These are phyloP conservation scores for Antigone vipio DNA, from an alignment of 2,113 vertebrate species.

Conservation along the genomic window DNA sequence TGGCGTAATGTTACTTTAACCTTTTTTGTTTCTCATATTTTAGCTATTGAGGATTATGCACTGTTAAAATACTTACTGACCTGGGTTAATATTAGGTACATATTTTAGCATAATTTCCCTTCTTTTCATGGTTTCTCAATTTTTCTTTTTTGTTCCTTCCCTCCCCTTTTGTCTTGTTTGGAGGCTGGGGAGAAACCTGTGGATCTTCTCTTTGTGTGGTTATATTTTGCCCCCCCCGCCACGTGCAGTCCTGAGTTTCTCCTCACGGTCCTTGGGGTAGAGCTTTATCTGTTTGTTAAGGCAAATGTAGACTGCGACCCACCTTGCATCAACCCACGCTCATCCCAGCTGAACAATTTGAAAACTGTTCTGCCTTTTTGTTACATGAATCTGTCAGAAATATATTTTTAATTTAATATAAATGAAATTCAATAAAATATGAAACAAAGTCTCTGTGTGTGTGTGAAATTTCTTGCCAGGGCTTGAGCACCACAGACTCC, in stretches of 20 bases:
- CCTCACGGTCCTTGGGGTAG: slow-evolving; percentile 64
- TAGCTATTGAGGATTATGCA: slow-evolving; percentile 76
- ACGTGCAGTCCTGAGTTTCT: slow-evolving; percentile 60
- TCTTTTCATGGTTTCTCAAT: slow-evolving; percentile 30
- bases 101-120: slow-evolving; percentile 79
- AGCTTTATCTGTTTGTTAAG: slow-evolving; percentile 71
- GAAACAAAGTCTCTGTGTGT: slow-evolving; percentile 66
- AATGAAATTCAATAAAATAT: slow-evolving; percentile 99
- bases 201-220: slow-evolving; percentile 65
- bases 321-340: slow-evolving; percentile 73
- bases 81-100: slow-evolving; percentile 77
- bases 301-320: slow-evolving; percentile 71
- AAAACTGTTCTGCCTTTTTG: slow-evolving; percentile 97
- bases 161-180: slow-evolving; percentile 52
- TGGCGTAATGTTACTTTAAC: slow-evolving; percentile 74
- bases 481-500: rapidly evolving
- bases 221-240: not conserved
- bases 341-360: slow-evolving; percentile 88
- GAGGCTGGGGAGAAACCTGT: slow-evolving; percentile 71
- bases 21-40: slow-evolving; percentile 70
- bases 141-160: not conserved
- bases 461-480: not conserved
- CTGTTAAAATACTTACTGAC: slow-evolving; percentile 78
- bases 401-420: slow-evolving; percentile 99
- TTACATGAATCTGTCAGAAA: slow-evolving; percentile 99